Evolutionary conservation across 1,140 invertebrate genomes (phyloP).

Genomic region (Heterodera schachtii): DNA sequence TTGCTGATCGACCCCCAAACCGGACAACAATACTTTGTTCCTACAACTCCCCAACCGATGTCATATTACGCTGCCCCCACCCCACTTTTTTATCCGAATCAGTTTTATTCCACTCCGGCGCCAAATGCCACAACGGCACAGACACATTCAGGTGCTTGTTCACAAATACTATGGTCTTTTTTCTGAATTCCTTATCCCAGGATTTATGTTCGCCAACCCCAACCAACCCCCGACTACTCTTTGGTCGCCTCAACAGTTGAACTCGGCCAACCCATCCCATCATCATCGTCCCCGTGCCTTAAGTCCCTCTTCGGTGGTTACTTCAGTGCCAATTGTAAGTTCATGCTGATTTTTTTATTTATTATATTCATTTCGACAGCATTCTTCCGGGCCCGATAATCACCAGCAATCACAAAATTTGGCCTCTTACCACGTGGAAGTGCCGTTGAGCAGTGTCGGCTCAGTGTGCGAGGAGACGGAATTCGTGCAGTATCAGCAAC

Average conservation of each 20-base stretch:
- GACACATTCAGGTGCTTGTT: conserved; percentile 7
- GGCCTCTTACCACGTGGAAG: conserved; percentile 41
- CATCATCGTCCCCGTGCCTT: background rate
- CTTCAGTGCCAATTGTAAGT: too few relatives aligned
- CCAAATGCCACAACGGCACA: conserved; percentile 18
- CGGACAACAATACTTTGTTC: conserved; percentile 49
- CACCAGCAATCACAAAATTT: too few relatives aligned
- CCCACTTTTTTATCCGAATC: conserved; percentile 27
- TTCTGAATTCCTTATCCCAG: background rate
- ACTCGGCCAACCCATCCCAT: background rate
- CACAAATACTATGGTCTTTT: background rate
- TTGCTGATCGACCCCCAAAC: conserved; percentile 48
- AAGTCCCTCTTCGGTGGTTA: background rate
- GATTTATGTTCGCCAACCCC: conserved; percentile 28
- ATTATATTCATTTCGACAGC: too few relatives aligned
- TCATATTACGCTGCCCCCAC: conserved; percentile 45
- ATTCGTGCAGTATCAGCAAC: conserved; percentile 9
- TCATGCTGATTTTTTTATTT: too few relatives aligned
- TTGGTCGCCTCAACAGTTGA: conserved; percentile 20
- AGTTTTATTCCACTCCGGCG: background rate
- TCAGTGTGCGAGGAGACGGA: conserved; percentile 31
- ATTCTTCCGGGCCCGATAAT: too few relatives aligned
- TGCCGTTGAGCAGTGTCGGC: conserved; percentile 42
- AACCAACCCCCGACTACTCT: conserved; percentile 26
- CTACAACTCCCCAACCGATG: conserved; percentile 30